Evolutionary conservation across 2,888 invertebrate genomes (phyloP), one percentile per base, ranked within the genome.

Genomic region (Aspidiotus destructor): DNA sequence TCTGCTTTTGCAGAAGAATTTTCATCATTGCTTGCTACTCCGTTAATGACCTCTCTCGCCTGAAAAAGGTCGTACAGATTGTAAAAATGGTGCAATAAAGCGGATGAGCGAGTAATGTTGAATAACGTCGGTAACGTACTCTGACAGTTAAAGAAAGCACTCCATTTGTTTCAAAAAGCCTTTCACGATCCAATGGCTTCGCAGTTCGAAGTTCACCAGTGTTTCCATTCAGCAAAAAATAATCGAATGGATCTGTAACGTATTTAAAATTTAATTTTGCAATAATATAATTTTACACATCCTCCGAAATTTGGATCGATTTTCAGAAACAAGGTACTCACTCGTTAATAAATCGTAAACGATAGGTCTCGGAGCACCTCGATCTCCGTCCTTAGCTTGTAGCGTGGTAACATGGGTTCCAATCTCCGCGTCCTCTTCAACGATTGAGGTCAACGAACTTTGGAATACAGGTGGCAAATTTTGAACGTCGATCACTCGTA

Each of bases 381-480:
- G 80, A 74, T 94, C 93, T 0, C 91, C 92, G 76, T 93, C 93
- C 58, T 87, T 81, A 0, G 93, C 93, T 75, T 85, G 85, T 10
- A 92, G 81, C 0, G 85, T 86, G 78, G 92, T 83, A 0, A 89
- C 88, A 55, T 88, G 78, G 0, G 89, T 87, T 11, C 91, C 92
- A 53, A 93, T 90, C 0, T 88, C 85, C 69, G 87, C 89, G 74
- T 92, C 89, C 76, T 93, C 93, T 40, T 83, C 81, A 44, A 92
- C 82, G 40, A 91, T 85, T 0, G 88, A 88, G 13, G 87, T 86
- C 68, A 92, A 80, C 0, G 90, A 84, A 0, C 90, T 90, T 60
- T 85, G 84, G 79, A 93, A 93, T 68, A 87, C 83, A 0, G 93
- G 93, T 0, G 92, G 89, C 0, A 86, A 87, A 77, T 93, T 91